These are phyloP conservation scores for Callipepla californica DNA, from an alignment of 2,113 vertebrate species.

Conservation along the genomic window DNA sequence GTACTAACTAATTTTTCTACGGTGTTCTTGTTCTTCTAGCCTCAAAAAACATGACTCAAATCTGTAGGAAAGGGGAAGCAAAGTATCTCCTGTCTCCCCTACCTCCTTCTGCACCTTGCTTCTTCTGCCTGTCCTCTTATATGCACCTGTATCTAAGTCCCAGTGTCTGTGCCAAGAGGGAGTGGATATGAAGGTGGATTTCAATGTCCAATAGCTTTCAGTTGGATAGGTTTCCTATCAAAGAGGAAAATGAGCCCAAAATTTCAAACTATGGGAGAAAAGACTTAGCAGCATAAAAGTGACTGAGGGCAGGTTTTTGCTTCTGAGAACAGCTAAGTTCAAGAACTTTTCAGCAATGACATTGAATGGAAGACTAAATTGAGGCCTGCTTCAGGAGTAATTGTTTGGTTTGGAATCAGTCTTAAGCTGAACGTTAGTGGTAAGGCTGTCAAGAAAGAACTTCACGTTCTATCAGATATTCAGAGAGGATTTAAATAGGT, in stretches of 20 bases:
- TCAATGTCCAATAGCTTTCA: not conserved
- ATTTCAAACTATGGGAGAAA: not conserved
- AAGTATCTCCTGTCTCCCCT: not conserved
- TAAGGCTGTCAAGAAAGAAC: not conserved
- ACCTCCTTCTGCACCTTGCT: not conserved
- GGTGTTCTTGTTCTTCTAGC: not conserved
- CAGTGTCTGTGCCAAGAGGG: not conserved
- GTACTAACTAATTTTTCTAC: not conserved
- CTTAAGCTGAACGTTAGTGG: not conserved
- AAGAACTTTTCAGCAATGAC: not conserved
- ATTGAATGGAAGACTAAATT: not conserved
- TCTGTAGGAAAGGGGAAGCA: rapidly evolving
- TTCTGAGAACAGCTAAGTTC: not conserved
- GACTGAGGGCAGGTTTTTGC: not conserved
- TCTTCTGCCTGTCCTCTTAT: not conserved
- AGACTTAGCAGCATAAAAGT: not conserved
- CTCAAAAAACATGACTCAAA: not conserved
- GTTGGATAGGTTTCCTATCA: not conserved
- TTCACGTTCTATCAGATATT: not conserved
- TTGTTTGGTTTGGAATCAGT: not conserved
- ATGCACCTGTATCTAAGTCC: not conserved
- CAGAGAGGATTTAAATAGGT: not conserved
- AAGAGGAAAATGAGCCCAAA: not conserved
- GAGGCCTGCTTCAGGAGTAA: not conserved
- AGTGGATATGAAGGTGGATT: not conserved